Conservation (phyloP, 2,797 vertebrate genomes). For the Periophthalmus magnuspinnatus region DNA sequence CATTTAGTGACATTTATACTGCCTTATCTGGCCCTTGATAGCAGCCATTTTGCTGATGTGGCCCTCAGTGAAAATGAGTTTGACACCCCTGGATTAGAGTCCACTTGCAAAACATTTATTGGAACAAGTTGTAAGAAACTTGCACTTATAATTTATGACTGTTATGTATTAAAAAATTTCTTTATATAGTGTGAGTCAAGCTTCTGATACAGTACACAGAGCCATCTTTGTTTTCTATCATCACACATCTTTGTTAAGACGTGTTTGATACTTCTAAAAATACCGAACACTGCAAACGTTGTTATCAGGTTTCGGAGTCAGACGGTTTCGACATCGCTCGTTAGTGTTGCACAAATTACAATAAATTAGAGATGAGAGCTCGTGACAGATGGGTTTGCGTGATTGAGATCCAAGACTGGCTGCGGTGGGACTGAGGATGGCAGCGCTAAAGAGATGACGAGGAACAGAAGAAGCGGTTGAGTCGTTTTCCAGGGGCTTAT, state of each 20-base stretch:
- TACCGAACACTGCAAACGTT: conserved; percentile 26
- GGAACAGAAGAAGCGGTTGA: conserved; percentile 25
- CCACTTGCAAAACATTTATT: too few species aligned
- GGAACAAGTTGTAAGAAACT: neutral
- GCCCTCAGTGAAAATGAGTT: too few species aligned
- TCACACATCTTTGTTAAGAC: conserved; percentile 36
- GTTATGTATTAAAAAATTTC: neutral
- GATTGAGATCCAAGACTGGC: conserved; percentile 34
- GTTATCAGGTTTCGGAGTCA: conserved; percentile 15
- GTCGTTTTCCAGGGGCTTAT: conserved; percentile 47
- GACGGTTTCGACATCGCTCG: conserved; percentile 6
- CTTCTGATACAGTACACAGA: conserved; percentile 28
- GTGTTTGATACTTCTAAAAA: conserved; percentile 40
- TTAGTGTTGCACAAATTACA: conserved; percentile 9
- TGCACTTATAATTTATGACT: neutral
- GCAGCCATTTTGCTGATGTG: too few species aligned
- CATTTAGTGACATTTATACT: too few species aligned
- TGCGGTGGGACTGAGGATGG: conserved; percentile 13
- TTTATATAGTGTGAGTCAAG: neutral
- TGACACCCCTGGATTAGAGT: too few species aligned
- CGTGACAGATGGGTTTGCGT: conserved; percentile 26
- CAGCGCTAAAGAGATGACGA: conserved; percentile 33
- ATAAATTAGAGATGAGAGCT: conserved; percentile 9
- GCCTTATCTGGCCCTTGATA: too few species aligned
- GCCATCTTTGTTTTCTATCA: conserved; percentile 39